Evolutionary conservation across 2,113 vertebrate species (phyloP).

Genomic region (Muntiacus muntjak): DNA sequence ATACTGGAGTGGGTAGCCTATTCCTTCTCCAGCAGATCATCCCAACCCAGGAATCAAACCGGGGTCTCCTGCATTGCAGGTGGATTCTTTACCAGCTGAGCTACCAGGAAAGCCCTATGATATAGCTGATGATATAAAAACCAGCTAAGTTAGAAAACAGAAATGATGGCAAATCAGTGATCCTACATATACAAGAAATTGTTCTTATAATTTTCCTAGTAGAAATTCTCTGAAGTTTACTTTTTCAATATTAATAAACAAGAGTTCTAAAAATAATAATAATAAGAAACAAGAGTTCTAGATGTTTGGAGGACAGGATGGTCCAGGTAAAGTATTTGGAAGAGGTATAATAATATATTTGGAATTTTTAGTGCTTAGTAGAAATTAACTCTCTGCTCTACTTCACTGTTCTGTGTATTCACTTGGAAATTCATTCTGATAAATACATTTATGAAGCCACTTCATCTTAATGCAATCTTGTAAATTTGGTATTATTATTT

Average conservation of each 20-base stretch:
- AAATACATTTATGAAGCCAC: not conserved
- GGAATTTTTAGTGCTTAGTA: not conserved
- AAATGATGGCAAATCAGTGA: not conserved
- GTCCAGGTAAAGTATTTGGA: not conserved
- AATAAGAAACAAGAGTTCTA: not conserved
- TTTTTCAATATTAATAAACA: not conserved
- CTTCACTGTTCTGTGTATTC: not conserved
- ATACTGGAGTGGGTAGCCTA: not conserved
- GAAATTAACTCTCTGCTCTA: not conserved
- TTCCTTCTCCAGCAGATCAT: not conserved
- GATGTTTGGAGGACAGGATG: not conserved
- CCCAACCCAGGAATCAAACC: not conserved
- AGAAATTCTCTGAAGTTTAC: not conserved
- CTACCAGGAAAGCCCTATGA: not conserved
- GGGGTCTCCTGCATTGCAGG: not conserved
- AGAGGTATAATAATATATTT: not conserved
- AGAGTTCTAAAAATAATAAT: not conserved
- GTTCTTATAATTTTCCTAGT: not conserved
- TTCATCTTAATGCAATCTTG: not conserved
- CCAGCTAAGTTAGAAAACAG: not conserved
- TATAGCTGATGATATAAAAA: not conserved
- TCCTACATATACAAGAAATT: not conserved
- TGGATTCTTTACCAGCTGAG: not conserved
- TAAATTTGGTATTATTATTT: not conserved
- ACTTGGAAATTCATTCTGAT: not conserved